phyloP scores from a whole-genome alignment of 2,888 invertebrate genomes.

The Idaea dimidiata region DNA sequence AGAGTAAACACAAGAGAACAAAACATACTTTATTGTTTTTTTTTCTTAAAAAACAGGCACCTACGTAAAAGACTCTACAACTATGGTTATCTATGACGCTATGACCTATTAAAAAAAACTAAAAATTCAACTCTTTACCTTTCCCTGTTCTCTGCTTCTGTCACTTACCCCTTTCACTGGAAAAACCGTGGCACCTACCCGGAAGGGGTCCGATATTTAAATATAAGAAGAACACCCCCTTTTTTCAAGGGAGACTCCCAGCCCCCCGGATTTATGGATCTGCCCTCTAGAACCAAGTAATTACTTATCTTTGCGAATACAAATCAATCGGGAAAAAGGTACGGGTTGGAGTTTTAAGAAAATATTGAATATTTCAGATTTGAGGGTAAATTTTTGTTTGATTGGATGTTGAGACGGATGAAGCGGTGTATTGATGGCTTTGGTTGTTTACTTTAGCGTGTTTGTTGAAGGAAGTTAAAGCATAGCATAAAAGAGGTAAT shows the following conservation, averaged over 20 bases:
- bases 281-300: conserved; percentile 72
- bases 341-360: conserved; percentile 33
- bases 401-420: conserved; percentile 18
- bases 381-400: conserved; percentile 20
- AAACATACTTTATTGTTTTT: too few relatives aligned
- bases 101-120: neutral
- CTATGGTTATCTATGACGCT: too few relatives aligned
- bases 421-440: neutral
- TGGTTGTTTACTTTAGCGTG: neutral
- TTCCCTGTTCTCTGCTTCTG: conserved; percentile 65
- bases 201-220: conserved; percentile 81
- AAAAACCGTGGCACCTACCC: conserved; percentile 81
- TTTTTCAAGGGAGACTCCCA: conserved; percentile 69
- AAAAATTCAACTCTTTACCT: conserved; percentile 36
- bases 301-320: conserved; percentile 79
- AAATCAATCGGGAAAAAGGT: conserved; percentile 72
- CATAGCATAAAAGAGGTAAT: too few relatives aligned
- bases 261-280: conserved; percentile 77
- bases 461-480: neutral
- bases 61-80: too few relatives aligned
- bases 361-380: conserved; percentile 30
- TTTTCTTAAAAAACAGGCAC: too few relatives aligned
- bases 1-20: neutral
- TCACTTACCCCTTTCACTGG: conserved; percentile 81
- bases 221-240: conserved; percentile 80